Base-by-base conservation (phyloP, 1,140 invertebrate genomes). In the Pachypeltis micranthus region DNA sequence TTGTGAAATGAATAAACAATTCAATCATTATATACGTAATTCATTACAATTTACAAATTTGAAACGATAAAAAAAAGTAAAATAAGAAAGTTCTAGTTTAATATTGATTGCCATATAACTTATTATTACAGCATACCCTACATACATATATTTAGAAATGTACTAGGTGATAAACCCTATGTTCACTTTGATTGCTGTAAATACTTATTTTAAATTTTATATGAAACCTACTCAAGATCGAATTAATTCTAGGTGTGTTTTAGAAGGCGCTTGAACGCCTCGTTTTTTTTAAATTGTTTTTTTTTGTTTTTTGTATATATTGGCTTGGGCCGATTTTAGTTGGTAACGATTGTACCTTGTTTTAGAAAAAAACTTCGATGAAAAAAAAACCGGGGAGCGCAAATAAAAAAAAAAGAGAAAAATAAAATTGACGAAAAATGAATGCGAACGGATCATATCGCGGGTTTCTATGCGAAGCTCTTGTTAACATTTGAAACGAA, bases 191-290 rank as follows among this genome's bases (percentile, higher is more conserved):
- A 64, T 58, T 63, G 54, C 23, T 64, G 63, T 64, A 64, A 47
- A 64, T 64, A 63, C 31, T 59, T 63, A 63, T 57, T 58, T 57
- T 63, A 57, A 59, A 64, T 64, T 64, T 64, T 64, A 59, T 64
- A 64, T 23, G 57, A 60, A 61, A 64, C 58, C 63, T 64, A 59
- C 63, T 64, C 63, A 64, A 64, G 34, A 60, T 60, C 63, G 63
- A 64, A 64, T 64, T 64, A 47, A 51, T 57, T 59, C 57, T 59
- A 59, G 57, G 47, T 51, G 47, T 51, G 47, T 51, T 59, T 59
- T 57, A 26, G 57, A 56, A 25, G 57, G n/a, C 27, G 12, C 57
- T 59, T 16, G 4, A 16, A 28, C 26, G 28, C 57, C 29, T 59
- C 25, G 47, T 51, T 10, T 29, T 59, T 59, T 59, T 26, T 59